phyloP scores from a whole-genome alignment of 2,113 vertebrate genomes.

The Mesoclemmys tuberculata region DNA sequence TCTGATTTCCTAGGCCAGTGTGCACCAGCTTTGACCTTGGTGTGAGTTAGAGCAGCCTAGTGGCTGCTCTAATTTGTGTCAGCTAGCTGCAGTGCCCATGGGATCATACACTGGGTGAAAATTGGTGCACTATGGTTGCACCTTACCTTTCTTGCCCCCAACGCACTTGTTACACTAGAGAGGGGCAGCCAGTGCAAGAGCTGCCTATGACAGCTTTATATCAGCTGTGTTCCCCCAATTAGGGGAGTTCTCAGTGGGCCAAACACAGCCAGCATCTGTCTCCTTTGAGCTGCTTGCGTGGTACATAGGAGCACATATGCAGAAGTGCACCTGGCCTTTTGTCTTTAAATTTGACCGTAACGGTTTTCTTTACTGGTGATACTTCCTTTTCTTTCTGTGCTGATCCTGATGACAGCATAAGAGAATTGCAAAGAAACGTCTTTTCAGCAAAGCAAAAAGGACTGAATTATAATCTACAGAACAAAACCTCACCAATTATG shows the following conservation, averaged over 20 bases:
- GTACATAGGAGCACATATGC: neutral
- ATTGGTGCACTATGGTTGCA: neutral
- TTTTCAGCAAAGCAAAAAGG: neutral
- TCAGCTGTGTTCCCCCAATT: neutral
- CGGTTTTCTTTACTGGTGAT: neutral
- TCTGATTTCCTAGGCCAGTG: neutral
- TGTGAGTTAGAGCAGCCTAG: neutral
- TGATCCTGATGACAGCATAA: neutral
- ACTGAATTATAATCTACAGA: neutral
- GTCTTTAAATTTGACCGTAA: neutral
- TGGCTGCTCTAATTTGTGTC: neutral
- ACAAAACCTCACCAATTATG: neutral
- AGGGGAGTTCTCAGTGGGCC: neutral
- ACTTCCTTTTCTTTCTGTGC: no score
- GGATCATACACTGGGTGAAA: neutral
- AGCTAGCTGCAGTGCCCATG: neutral
- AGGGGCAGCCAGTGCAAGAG: neutral
- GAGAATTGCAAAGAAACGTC: neutral
- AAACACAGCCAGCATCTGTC: neutral
- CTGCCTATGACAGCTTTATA: neutral
- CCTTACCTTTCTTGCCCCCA: neutral
- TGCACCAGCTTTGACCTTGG: neutral
- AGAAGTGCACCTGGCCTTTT: neutral
- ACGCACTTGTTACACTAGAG: accelerated
- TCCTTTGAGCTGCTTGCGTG: neutral